phyloP scores from a whole-genome alignment of 2,888 invertebrate species.

The Philereme transversata region DNA sequence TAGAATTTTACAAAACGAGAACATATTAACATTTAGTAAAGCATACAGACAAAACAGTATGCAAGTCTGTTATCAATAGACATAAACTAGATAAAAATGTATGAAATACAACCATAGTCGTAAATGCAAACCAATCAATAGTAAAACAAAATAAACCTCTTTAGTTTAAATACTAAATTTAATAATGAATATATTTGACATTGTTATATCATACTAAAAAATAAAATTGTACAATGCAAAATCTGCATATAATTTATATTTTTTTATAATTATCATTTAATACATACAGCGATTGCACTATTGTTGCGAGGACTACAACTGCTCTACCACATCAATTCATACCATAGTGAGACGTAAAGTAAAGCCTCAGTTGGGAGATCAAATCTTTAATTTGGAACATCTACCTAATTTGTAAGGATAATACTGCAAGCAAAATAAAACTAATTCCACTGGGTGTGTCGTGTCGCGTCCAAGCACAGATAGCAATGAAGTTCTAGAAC shows the following conservation, averaged over 20 bases:
- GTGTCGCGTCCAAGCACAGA: conserved; percentile 33
- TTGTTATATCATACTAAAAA: conserved; percentile 78
- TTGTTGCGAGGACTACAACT: conserved; percentile 82
- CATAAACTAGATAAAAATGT: conserved; percentile 47
- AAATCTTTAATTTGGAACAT: conserved; percentile 68
- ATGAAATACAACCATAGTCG: conserved; percentile 55
- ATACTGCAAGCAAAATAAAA: conserved; percentile 78
- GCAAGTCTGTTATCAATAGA: conserved; percentile 48
- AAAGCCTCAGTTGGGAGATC: conserved; percentile 74
- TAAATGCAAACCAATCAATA: conserved; percentile 68
- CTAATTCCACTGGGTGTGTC: conserved; percentile 72
- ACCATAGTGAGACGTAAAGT: conserved; percentile 62
- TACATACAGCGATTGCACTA: conserved; percentile 80
- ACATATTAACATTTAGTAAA: conserved; percentile 48
- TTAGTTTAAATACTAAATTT: conserved; percentile 76
- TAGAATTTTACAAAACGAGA: conserved; percentile 29
- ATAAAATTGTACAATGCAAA: conserved; percentile 83
- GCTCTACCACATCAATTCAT: conserved; percentile 71
- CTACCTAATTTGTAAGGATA: conserved; percentile 70
- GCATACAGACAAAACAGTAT: conserved; percentile 47
- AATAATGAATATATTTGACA: conserved; percentile 77
- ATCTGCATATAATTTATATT: conserved; percentile 77
- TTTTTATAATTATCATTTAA: conserved; percentile 63
- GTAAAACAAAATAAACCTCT: conserved; percentile 74
- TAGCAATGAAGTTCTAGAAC: conserved; percentile 64